Base-by-base conservation (phyloP, 2,113 vertebrate species). In the Capra hircus region DNA sequence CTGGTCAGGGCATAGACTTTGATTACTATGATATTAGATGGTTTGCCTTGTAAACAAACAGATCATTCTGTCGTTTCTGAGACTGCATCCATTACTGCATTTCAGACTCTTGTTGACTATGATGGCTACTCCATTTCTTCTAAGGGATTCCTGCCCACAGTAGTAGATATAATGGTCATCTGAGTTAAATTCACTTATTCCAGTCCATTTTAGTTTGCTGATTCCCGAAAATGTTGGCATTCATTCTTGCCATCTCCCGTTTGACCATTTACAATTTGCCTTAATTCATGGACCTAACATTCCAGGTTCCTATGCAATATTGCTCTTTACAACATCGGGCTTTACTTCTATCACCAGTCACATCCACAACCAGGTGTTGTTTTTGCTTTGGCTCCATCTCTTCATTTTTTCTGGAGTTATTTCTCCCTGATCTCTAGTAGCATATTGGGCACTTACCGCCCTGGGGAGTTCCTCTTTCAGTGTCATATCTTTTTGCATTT, bases 281-380 rank as follows among this genome's bases (percentile, higher is more conserved):
- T 23, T 71, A n/a, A 71, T 71, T 71, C n/a, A 71, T 36, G 10
- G 67, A 36, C 67, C 67, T 23, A 10, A 36, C 67, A 71, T 36
- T 71, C 19, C n/a, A 71, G 1, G n/a, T 71, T 36, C n/a, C n/a
- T 71, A 71, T 71, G 67, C 19, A 36, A 12, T 71, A 71, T 36
- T 71, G 67, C n/a, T 23, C 19, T 36, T 71, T 36, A 36, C 5
- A 40, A 10, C n/a, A 36, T 36, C 0, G 0, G 64, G 12, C n/a
- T 36, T 71, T 71, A 36, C 67, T 40, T 71, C 19, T 40, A 23
- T 71, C 19, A 40, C 5, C 19, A 12, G 67, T 71, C 67, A 71
- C 2, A 71, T 71, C 67, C 19, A 71, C 19, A 40, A 23, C 19
- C 2, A 5, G 10, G 19, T 71, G 9, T 40, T 71, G 17, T 23